Evolutionary conservation across 2,113 vertebrate species (phyloP).

Genomic region (Poecile atricapillus): DNA sequence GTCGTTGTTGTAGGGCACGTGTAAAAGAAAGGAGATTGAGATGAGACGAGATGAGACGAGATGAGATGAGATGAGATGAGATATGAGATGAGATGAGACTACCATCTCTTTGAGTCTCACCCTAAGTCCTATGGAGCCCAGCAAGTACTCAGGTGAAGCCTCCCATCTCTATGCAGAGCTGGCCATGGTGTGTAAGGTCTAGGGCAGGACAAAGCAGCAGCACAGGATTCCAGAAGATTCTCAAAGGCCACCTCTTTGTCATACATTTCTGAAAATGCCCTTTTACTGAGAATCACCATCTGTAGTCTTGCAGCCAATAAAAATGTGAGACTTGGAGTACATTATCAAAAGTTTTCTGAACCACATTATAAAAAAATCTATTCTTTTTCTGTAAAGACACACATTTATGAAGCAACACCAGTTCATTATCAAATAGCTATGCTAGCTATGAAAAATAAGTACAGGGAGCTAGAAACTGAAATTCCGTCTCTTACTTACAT

Average conservation of each 20-base stretch:
- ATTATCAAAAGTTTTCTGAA: not conserved
- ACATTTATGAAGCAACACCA: not conserved
- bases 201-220: not conserved
- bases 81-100: not conserved
- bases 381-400: not conserved
- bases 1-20: not conserved
- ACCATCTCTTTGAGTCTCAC: not conserved
- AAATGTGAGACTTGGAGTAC: not conserved
- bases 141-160: not conserved
- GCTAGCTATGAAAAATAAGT: not conserved
- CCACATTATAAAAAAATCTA: not conserved
- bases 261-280: not conserved
- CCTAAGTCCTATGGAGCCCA: not conserved
- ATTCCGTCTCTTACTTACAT: not conserved
- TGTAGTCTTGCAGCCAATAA: not conserved
- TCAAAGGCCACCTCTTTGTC: not conserved
- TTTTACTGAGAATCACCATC: not conserved
- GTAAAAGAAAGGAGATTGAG: not conserved
- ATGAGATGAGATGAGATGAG: not conserved
- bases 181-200: not conserved
- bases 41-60: not conserved
- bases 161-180: not conserved
- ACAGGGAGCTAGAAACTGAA: not conserved
- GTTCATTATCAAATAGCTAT: not conserved
- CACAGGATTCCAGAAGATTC: not conserved